Evolutionary conservation across 2,888 invertebrate genomes (phyloP), one percentile per base, ranked within the genome.

Genomic region (Dicyrtoma fusca): DNA sequence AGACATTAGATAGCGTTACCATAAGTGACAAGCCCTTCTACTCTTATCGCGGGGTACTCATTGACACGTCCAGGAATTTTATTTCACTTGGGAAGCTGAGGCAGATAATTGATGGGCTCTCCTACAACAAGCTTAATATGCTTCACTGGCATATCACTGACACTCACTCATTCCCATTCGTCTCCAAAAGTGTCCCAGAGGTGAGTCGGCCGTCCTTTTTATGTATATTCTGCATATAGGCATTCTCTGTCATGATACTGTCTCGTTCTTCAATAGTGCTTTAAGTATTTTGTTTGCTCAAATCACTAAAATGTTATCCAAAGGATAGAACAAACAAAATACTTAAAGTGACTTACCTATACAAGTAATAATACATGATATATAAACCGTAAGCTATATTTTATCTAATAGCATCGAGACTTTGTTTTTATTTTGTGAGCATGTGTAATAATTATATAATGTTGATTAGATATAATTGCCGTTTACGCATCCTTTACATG

Each of bases 81-180:
- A 74, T 81, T 64, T 89, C 92, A 0, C 83, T 94, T 76, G 83
- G 82, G 10, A 87, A 87, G 47, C 89, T 94, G 10, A 87, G 88
- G 80, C 88, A 87, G 76, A 90, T 91, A 63, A 85, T 95, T 77
- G 91, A 95, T 80, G 95, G 89, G 0, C 92, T 97, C 91, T 90
- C 92, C 0, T 88, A 91, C 17, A 90, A 90, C 61, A 97, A 97
- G 84, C 69, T 87, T 81, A 87, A 87, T 79, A 86, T 86, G 26
- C 82, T 87, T 74, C 87, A 87, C 79, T 87, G 86, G 86, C 82
- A 82, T 69, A 78, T 82, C 53, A 82, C 81, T 1, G 87, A 87
- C 81, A 85, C 86, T 71, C 85, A 86, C 77, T 85, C 86, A 0
- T 87, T 87, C 80, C 87, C 87, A 5, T 85, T 85, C 77, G 85